These are phyloP conservation scores for Eulithis prunata DNA, from an alignment of 2,888 invertebrate species.

Conservation along the genomic window DNA sequence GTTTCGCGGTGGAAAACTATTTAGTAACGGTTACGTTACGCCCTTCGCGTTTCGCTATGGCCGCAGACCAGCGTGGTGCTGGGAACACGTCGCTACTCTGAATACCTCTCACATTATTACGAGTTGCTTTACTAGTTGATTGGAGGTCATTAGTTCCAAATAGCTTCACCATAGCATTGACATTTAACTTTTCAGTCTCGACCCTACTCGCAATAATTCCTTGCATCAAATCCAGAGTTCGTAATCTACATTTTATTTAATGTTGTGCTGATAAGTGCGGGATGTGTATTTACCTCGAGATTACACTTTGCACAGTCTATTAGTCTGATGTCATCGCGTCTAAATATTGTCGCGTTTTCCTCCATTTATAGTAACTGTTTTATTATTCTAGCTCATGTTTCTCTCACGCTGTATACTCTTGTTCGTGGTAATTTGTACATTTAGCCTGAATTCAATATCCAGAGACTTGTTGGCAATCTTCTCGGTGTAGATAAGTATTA, in stretches of 20 bases:
- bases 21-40: slow-evolving; percentile 11
- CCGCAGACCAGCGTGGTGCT: no score
- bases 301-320: slow-evolving; percentile 3
- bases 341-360: slow-evolving; percentile 13
- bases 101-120: no score
- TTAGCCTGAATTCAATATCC: background rate
- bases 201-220: background rate
- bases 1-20: slow-evolving; percentile 10
- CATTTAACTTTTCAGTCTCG: no score
- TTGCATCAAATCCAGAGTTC: background rate
- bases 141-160: no score
- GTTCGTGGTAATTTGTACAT: background rate
- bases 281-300: slow-evolving; percentile 10
- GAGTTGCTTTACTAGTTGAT: no score
- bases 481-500: background rate
- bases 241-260: background rate
- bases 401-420: background rate
- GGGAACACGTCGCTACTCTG: background rate
- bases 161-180: no score
- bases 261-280: slow-evolving; percentile 8
- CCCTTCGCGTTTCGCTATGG: slow-evolving; percentile 6
- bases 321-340: slow-evolving; percentile 20
- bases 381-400: background rate
- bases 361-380: background rate
- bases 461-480: background rate